Evolutionary conservation across 1,140 invertebrate species (phyloP).

Genomic region (Reticulitermes speratus): DNA sequence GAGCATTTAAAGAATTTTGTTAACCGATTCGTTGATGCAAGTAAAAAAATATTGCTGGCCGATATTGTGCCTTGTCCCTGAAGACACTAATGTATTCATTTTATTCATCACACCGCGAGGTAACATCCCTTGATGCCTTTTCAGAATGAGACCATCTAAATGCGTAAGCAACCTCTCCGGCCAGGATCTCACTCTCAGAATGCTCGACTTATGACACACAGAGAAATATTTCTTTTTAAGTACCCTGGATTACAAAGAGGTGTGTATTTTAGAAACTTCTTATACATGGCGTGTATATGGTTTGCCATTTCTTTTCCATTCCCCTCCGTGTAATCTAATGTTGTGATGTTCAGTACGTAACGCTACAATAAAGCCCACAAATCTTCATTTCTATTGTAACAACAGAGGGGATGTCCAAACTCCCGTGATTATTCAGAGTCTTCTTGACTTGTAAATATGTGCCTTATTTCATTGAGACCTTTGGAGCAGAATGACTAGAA

Average conservation of each 20-base stretch:
- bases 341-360: background rate
- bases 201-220: background rate
- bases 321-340: background rate
- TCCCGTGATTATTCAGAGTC: too few species aligned
- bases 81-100: background rate
- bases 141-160: background rate
- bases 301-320: background rate
- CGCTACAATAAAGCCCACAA: background rate
- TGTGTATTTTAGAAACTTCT: background rate
- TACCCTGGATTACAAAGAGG: background rate
- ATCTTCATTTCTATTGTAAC: background rate
- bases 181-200: background rate
- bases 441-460: too few species aligned
- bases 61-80: too few species aligned
- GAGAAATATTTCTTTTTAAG: slow-evolving; percentile 17
- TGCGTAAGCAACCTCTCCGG: background rate
- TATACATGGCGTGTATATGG: background rate
- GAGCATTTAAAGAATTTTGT: too few species aligned
- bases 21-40: too few species aligned
- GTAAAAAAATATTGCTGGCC: too few species aligned
- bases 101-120: background rate
- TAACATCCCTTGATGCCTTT: too few species aligned
- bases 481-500: too few species aligned
- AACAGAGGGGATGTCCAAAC: background rate
- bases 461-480: too few species aligned